phyloP scores from a whole-genome alignment of 2,113 vertebrate species.

The Ursus arctos region DNA sequence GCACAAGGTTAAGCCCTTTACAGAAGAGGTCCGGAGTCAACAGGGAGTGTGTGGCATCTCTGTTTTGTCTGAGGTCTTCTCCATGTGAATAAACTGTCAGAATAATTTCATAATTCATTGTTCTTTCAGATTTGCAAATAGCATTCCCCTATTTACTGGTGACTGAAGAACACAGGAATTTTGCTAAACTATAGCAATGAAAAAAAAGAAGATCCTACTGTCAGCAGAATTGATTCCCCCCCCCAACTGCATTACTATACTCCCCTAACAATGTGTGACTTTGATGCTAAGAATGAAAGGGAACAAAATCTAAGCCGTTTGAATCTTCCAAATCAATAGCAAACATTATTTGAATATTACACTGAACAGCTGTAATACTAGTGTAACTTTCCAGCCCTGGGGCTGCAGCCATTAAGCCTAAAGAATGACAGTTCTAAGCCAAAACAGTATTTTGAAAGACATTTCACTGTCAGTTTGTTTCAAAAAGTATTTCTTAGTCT shows the following conservation, averaged over 20 bases:
- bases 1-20: slow-evolving; percentile 64
- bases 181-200: not conserved
- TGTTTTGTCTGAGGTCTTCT: slow-evolving; percentile 60
- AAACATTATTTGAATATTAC: slow-evolving; percentile 71
- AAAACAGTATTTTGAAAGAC: slow-evolving; percentile 68
- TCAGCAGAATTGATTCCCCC: not conserved
- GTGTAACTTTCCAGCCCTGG: slow-evolving; percentile 64
- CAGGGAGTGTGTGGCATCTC: slow-evolving; percentile 8
- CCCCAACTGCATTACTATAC: not conserved
- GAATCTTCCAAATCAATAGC: slow-evolving; percentile 67
- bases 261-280: not conserved
- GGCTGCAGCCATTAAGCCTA: slow-evolving; percentile 46
- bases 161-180: not conserved
- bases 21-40: slow-evolving; percentile 56
- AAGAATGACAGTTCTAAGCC: slow-evolving; percentile 68
- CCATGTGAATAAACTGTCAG: slow-evolving; percentile 64
- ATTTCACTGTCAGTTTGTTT: slow-evolving; percentile 65
- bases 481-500: slow-evolving; percentile 59
- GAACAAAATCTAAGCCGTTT: slow-evolving; percentile 45
- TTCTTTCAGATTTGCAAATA: slow-evolving; percentile 1
- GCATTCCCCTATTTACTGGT: not conserved
- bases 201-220: not conserved
- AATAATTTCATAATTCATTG: slow-evolving; percentile 68
- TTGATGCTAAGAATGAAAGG: slow-evolving; percentile 62
- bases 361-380: slow-evolving; percentile 55